A percentile compares a stretch with the other conserved stretches of the same genome.
Evolutionary conservation across 2,797 vertebrate genomes (phyloP).

Genomic region (Cossypha polioptera): DNA sequence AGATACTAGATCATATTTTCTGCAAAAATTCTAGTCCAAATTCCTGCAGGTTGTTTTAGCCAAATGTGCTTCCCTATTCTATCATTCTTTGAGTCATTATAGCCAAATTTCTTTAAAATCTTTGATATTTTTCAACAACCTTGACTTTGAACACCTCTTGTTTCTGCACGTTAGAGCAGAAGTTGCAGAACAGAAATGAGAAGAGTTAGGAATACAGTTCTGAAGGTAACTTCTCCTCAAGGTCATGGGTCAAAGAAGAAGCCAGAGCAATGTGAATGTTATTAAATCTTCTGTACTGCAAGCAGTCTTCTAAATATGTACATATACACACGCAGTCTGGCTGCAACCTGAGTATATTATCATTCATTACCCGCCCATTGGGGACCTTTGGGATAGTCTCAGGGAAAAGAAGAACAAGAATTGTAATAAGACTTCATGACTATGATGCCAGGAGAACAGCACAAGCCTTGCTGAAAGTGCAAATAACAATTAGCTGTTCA

Average conservation of each 20-base stretch:
- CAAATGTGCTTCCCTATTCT: neutral
- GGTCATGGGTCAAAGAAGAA: neutral
- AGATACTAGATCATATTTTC: neutral
- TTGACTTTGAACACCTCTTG: neutral
- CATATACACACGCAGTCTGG: neutral
- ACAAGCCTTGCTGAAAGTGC: conserved; percentile 21
- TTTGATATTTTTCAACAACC: neutral
- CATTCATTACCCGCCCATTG: neutral
- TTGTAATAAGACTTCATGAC: conserved; percentile 1
- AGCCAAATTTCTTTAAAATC: neutral
- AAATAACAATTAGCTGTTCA: conserved; percentile 50
- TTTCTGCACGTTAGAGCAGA: neutral
- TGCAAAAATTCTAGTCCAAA: neutral
- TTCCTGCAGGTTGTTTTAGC: neutral
- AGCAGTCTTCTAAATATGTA: conserved; percentile 24
- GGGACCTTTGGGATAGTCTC: neutral
- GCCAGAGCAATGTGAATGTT: neutral
- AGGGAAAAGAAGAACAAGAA: conserved; percentile 2
- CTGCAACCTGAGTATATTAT: conserved; percentile 18
- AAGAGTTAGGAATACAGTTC: neutral
- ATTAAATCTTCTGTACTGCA: conserved; percentile 2
- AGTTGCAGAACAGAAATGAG: neutral
- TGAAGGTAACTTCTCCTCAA: neutral
- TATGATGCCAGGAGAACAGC: neutral
- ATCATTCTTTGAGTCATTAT: neutral